These are phyloP conservation scores for Philopotamus ludificatus DNA, from an alignment of 1,140 invertebrate species.

Conservation along the genomic window DNA sequence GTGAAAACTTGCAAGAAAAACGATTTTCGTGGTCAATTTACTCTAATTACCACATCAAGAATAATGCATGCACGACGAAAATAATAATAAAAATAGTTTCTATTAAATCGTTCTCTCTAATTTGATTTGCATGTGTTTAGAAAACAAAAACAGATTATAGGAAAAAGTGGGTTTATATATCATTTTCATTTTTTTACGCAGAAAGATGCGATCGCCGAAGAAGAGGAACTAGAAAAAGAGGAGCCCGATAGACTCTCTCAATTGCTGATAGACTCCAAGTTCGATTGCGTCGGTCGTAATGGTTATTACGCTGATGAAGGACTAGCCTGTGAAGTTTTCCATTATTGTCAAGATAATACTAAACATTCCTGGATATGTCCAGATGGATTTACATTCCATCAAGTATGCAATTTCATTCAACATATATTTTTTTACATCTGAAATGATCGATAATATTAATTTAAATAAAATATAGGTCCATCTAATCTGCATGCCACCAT, in stretches of 20 bases:
- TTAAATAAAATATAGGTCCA: constrained; percentile 64
- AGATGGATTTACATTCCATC: constrained; percentile 88
- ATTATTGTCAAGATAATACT: constrained; percentile 88
- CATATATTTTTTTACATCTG: constrained; percentile 20
- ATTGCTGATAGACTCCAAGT: constrained; percentile 79
- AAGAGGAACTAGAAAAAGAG: constrained; percentile 75
- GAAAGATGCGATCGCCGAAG: too few species aligned
- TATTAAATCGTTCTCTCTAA: too few species aligned
- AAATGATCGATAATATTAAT: too few species aligned
- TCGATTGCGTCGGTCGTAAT: constrained; percentile 74
- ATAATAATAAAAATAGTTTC: too few species aligned
- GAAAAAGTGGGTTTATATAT: too few species aligned
- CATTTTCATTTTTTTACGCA: too few species aligned
- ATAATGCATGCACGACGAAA: too few species aligned
- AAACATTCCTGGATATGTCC: constrained; percentile 93
- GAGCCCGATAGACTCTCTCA: constrained; percentile 80
- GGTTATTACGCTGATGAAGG: constrained; percentile 91
- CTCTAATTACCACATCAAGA: too few species aligned
- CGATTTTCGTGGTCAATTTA: too few species aligned
- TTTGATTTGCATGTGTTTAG: too few species aligned
- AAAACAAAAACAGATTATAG: too few species aligned
- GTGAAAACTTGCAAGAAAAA: too few species aligned
- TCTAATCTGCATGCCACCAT: constrained; percentile 89
- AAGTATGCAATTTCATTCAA: constrained; percentile 59
- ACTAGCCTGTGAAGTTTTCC: constrained; percentile 88